Evolutionary conservation across 2,888 invertebrate genomes (phyloP), one percentile per base, ranked within the genome.

Genomic region (Heterodera filipjevi): DNA sequence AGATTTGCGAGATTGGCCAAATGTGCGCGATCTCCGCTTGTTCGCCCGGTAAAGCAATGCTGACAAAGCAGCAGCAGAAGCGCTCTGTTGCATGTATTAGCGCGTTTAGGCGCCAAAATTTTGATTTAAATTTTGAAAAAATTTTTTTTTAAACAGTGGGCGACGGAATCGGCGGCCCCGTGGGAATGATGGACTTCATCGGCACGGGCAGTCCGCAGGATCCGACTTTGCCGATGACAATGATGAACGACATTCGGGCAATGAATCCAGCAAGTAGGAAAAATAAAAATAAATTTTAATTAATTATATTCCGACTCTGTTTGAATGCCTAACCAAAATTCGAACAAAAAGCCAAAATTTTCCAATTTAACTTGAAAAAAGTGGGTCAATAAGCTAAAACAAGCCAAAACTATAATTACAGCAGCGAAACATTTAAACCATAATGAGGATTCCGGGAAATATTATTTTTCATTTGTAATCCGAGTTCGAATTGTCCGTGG

Each of bases 141-240:
- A 59, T 59, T 22, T 22, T 12, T 44, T 44, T 64, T 6, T 12
- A 30, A 30, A 68, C 33, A 68, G 32, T 32, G 33, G 32, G 32
- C 19, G 68, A 32, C 68, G 33, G 33, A 68, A 33, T 32, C 3
- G 16, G 33, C 68, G 35, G 68, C 30, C 68, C 32, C 68, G 32
- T 68, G 16, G 68, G 32, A 32, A 32, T 59, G 68, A 68, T 68
- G 68, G 68, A 68, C 33, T 35, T 33, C 33, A 68, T 68, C 33
- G 68, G 68, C 68, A 68, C 68, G 3, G 68, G 68, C 12, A 5
- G 33, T 14, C 68, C 68, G 3, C 35, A 68, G 22, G 68, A 68
- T 16, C 68, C 68, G 59, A 59, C 59, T 27, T 27, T 59, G 59
- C 59, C 59, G 5, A 59, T 59, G 59, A 59, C 59, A 30, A 32